Base-by-base conservation (phyloP, 2,113 vertebrate species). In the Spilogale gracilis region DNA sequence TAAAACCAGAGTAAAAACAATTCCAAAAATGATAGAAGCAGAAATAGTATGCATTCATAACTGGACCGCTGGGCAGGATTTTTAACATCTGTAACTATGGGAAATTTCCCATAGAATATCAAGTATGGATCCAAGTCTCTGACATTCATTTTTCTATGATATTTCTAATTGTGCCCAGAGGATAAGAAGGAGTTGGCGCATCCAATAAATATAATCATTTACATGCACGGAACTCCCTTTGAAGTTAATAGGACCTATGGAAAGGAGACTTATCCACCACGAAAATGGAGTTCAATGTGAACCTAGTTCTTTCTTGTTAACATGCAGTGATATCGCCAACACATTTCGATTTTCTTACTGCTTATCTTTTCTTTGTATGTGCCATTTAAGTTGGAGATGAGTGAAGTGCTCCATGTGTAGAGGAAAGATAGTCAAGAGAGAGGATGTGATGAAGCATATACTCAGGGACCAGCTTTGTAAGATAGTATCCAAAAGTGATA, bases 141-240 rank as follows among this genome's bases (percentile, higher is more conserved):
- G 95, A 93, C 96, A 98, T 97, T 97, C 97, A 97, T 97, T 98
- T 98, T 96, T 81, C 97, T 98, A 97, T 98, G 97, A 98, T 97
- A 98, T 97, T 98, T 98, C 98, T 98, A 98, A 98, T 98, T 98
- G 98, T 95, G 97, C 97, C 98, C 2, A 0, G 97, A 98, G 97
- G 98, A 98, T 97, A 98, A 86, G 94, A 98, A 97, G 91, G 97
- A 96, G 97, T 98, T 97, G 94, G 98, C 10, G 96, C 97, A 97
- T 97, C 96, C 96, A 97, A 98, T 98, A 98, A 98, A 98, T 98
- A 98, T 96, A 98, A 98, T 98, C 97, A 98, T 98, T 98, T 98
- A 97, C 98, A 98, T 96, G 97, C 97, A 96, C 4, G 7, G 95
- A 97, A 85, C 84, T 98, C 91, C 79, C 97, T 98, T 98, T 98